Base-by-base conservation (phyloP, 2,888 invertebrate species). In the Caenorhabditis angaria region DNA sequence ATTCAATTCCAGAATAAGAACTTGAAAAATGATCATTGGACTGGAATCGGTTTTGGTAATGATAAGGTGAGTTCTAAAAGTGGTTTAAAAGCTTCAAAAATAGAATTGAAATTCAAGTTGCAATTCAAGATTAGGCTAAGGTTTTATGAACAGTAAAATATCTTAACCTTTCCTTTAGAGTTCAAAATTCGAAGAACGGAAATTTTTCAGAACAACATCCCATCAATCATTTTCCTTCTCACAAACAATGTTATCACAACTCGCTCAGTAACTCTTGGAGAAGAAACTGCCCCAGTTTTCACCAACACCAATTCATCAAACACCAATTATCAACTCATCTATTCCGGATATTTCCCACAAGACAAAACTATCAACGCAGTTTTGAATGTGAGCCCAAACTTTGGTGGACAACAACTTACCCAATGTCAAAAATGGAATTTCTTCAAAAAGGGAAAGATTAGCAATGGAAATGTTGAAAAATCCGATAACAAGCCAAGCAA, bases 21-120 rank as follows among this genome's bases (percentile, higher is more conserved):
- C 47, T 65, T 70, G 47, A 70, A 70, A 61, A 70, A 70, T 54
- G 65, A 70, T 35, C 41, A 70, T 10, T 70, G 70, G 70, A 70
- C 70, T 54, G 70, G 70, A 18, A 51, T 70, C 24, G 70, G 58
- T 8, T 70, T 70, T 47, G 70, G 70, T 58, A 64, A 70, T 58
- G 61, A 70, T 54, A 70, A 70, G 65, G 70, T 70, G 12, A 58
- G 64, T 2, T 35, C 1, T 28, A 1, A n/a, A n/a, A n/a, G n/a
- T n/a, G n/a, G n/a, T n/a, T n/a, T n/a, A n/a, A n/a, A n/a, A n/a
- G n/a, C n/a, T n/a, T n/a, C n/a, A n/a, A n/a, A n/a, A n/a, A n/a
- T n/a, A n/a, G n/a, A n/a, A n/a, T n/a, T n/a, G n/a, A n/a, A n/a
- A n/a, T n/a, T n/a, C n/a, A n/a, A n/a, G n/a, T n/a, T n/a, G n/a